These are phyloP conservation scores for Hyles lineata DNA, from an alignment of 2,888 invertebrate genomes.

Conservation along the genomic window DNA sequence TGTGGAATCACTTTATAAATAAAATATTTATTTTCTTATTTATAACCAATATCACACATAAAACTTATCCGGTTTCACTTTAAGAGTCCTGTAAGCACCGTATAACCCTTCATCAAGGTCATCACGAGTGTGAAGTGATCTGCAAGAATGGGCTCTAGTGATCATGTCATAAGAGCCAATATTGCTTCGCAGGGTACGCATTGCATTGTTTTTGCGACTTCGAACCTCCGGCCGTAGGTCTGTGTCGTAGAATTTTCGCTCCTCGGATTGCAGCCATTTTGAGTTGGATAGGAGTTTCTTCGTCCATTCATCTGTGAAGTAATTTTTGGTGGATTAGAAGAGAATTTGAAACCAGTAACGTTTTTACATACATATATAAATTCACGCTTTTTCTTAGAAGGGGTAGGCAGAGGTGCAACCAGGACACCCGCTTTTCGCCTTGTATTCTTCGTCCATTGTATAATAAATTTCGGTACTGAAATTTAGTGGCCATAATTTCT, in stretches of 20 bases:
- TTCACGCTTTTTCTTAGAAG: no score
- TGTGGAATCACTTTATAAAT: no score
- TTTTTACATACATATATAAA: no score
- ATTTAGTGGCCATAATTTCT: no score
- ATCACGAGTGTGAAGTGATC: slow-evolving; percentile 64
- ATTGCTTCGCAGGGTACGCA: slow-evolving; percentile 57
- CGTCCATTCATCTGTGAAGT: slow-evolving; percentile 86
- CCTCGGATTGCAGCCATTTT: slow-evolving; percentile 89
- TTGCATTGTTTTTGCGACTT: slow-evolving; percentile 59
- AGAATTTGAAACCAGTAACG: no score
- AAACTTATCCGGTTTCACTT: slow-evolving; percentile 59
- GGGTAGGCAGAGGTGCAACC: no score
- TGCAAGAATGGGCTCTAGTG: slow-evolving; percentile 72
- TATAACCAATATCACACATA: slow-evolving; percentile 46
- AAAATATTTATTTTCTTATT: not conserved
- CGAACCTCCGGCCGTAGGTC: slow-evolving; percentile 67
- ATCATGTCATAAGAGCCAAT: slow-evolving; percentile 74
- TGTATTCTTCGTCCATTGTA: no score
- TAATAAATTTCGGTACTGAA: no score
- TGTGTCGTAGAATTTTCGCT: slow-evolving; percentile 77
- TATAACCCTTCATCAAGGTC: slow-evolving; percentile 71
- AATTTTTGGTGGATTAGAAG: not conserved
- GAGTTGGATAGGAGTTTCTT: slow-evolving; percentile 88
- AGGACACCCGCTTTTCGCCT: no score
- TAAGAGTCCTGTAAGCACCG: slow-evolving; percentile 75